Evolutionary conservation across 2,797 vertebrate species (phyloP).

Genomic region (Hozukius guyotensis): DNA sequence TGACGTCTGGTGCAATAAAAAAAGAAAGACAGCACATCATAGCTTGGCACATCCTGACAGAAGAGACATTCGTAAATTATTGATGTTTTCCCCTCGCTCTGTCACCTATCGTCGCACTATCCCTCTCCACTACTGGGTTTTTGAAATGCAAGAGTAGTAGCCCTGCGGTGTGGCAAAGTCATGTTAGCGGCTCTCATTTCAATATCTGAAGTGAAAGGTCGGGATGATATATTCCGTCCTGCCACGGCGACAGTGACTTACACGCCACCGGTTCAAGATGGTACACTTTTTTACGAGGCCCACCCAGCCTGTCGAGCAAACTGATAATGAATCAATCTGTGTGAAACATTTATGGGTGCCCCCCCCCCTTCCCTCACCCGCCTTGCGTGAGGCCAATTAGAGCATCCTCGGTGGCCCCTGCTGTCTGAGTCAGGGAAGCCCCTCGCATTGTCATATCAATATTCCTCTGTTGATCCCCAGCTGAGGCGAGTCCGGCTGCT

Average conservation of each 20-base stretch:
- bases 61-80: conserved; percentile 69
- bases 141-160: conserved; percentile 63
- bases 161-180: conserved; percentile 61
- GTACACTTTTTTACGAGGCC: conserved; percentile 56
- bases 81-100: conserved; percentile 66
- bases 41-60: conserved; percentile 58
- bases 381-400: conserved; percentile 73
- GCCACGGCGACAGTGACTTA: conserved; percentile 65
- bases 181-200: conserved; percentile 70
- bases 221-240: conserved; percentile 67
- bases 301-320: conserved; percentile 67
- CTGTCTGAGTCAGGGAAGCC: conserved; percentile 69
- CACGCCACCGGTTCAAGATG: conserved; percentile 64
- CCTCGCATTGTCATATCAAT: conserved; percentile 77
- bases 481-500: conserved; percentile 76
- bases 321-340: conserved; percentile 77
- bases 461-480: conserved; percentile 77
- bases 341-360: conserved; percentile 72
- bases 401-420: conserved; percentile 62
- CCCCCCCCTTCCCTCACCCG: not conserved
- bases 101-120: conserved; percentile 67
- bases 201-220: conserved; percentile 76
- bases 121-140: conserved; percentile 43
- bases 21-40: conserved; percentile 49
- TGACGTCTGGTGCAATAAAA: conserved; percentile 36